Evolutionary conservation across 2,888 invertebrate genomes (phyloP), one percentile per base, ranked within the genome.

Genomic region (Amaurobius ferox): DNA sequence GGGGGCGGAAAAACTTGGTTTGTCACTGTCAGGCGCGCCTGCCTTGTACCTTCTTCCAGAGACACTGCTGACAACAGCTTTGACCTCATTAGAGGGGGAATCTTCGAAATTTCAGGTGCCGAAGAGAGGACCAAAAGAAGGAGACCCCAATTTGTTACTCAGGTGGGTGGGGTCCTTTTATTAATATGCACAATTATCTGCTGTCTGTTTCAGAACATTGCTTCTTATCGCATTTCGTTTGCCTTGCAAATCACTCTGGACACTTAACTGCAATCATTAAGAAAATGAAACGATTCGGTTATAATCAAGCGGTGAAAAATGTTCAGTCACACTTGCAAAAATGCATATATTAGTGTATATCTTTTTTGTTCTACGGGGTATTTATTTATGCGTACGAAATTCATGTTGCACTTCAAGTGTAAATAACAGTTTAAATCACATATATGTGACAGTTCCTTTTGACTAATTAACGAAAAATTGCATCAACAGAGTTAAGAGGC

Each of bases 1-100:
- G 81, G 77, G 77, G 83, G 77, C 32, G 78, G 85, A 79, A 79
- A 85, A 85, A 85, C 77, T 85, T 78, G 78, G 85, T 85, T 85
- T 85, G 85, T 85, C 85, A 85, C 72, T 85, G 85, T 85, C 78
- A 78, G 73, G 48, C 85, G 85, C 85, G 85, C 78, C 78, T 85
- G 85, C 85, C 77, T 73, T 80, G 79, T 80, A 66, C 79, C 79
- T 72, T 77, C 55, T 77, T 44, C 83, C 19, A 30, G 83, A 77
- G 77, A 73, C 78, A 78, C 64, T 68, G 32, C 39, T 61, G 78
- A 78, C 78, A 79, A 73, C 78, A 78, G 85, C 61, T 44, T 72
- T 85, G 85, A 85, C 85, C 85, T 85, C 85, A 85, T 85, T 85
- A 85, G 61, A 62, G 39, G 74, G 70, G 74, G 73, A 11, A 35